Base-by-base conservation (phyloP, 2,113 vertebrate genomes). In the Pan paniscus region DNA sequence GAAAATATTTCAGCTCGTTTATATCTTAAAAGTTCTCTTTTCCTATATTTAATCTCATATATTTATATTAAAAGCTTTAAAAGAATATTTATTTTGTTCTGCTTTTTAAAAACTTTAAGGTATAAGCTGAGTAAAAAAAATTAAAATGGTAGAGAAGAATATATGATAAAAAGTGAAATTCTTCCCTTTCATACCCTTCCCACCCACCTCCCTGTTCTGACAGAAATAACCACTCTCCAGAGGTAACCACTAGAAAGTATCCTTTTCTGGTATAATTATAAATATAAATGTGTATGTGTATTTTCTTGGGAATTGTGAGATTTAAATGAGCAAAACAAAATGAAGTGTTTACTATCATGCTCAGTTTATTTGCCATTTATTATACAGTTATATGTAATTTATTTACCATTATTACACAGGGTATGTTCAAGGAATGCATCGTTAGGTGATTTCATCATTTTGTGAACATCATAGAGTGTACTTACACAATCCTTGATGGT, bases 11-110 rank as follows among this genome's bases (percentile, higher is more conserved):
- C 22, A 95, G 25, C 17, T 70, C 14, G 61, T 95, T 93, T 43
- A 38, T 9, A 84, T 92, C 95, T n/a, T 85, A 46, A 96, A 85
- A 68, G 8, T 90, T 90, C 25, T 80, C 23, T 89, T 95, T 97
- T 89, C 40, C 48, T 84, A 5, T 82, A 3, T 76, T 95, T 84
- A 92, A 93, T 83, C 32, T 72, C 25, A 72, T 22, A 70, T 92
- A 78, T 92, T 83, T 86, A 82, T 79, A 79, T 82, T 84, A 89
- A 97, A 91, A 76, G 3, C 72, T 80, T 27, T 73, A 73, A 43
- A 95, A 52, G 38, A 78, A 48, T 96, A 57, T 96, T 93, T 78
- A 79, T 93, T 94, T 93, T 84, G 9, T 73, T 85, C 3, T 92
- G 18, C 84, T 93, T 83, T 78, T 43, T 67, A 43, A 86, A 90